Evolutionary conservation across 2,113 vertebrate species (phyloP).

Genomic region (Gobiocypris rarus): DNA sequence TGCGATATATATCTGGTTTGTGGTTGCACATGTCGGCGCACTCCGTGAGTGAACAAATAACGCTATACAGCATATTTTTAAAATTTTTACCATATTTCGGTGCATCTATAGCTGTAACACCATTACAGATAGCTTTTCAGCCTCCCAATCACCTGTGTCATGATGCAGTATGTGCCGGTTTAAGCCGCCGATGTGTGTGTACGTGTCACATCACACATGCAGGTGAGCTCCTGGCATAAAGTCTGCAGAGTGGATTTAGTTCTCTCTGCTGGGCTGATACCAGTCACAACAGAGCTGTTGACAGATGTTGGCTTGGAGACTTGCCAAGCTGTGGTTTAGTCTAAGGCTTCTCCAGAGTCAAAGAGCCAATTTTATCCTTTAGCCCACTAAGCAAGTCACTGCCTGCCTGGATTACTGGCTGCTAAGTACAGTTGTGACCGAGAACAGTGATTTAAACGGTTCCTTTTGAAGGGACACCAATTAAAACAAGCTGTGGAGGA

Average conservation of each 20-base stretch:
- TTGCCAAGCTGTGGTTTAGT: conserved; percentile 64
- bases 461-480: conserved; percentile 11
- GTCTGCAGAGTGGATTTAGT: conserved; percentile 26
- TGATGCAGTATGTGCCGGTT: not conserved
- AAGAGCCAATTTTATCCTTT: conserved; percentile 66
- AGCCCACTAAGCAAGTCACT: conserved; percentile 64
- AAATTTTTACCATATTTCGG: too few relatives aligned
- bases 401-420: conserved; percentile 61
- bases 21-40: too few relatives aligned
- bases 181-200: not conserved
- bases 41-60: too few relatives aligned
- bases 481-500: conserved; percentile 25
- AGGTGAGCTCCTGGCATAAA: conserved; percentile 12
- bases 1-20: too few relatives aligned
- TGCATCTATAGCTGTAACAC: too few relatives aligned
- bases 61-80: too few relatives aligned
- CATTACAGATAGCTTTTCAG: not conserved
- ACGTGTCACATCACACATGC: conserved; percentile 23
- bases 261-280: conserved; percentile 10
- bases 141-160: not conserved
- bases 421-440: conserved; percentile 45
- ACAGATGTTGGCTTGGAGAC: conserved; percentile 64
- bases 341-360: conserved; percentile 71
- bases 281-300: conserved; percentile 54
- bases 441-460: conserved; percentile 9